Evolutionary conservation across 2,113 vertebrate genomes (phyloP).

Genomic region (Pteruthius melanotis): DNA sequence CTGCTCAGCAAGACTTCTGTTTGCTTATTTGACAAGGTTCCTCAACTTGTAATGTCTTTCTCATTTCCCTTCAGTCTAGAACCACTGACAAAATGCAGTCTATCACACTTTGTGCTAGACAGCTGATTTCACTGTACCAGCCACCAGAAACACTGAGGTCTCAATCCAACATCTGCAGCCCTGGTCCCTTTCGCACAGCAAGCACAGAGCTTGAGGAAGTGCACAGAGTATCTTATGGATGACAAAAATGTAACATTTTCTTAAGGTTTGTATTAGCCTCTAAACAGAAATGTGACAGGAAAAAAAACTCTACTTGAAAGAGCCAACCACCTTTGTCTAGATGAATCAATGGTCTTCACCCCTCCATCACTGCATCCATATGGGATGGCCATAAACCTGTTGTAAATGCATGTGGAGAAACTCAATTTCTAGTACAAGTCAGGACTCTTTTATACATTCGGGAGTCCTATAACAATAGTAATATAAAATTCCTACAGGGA

Average conservation of each 20-base stretch:
- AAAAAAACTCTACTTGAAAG: background rate
- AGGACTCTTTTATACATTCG: background rate
- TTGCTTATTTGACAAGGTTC: constrained; percentile 30
- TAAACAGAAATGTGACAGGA: background rate
- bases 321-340: background rate
- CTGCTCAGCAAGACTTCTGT: background rate
- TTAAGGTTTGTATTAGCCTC: background rate
- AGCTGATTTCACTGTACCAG: background rate
- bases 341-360: background rate
- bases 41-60: background rate
- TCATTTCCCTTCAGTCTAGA: constrained; percentile 19
- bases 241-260: background rate
- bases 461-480: background rate
- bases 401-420: background rate
- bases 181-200: background rate
- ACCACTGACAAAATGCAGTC: background rate
- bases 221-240: background rate
- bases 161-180: background rate
- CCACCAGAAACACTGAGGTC: background rate
- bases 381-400: background rate
- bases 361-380: background rate
- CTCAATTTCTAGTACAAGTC: background rate
- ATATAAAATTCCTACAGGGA: background rate
- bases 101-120: background rate
- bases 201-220: background rate